phyloP scores from a whole-genome alignment of 2,113 vertebrate species.

The Cyphomyrus plagiostoma region DNA sequence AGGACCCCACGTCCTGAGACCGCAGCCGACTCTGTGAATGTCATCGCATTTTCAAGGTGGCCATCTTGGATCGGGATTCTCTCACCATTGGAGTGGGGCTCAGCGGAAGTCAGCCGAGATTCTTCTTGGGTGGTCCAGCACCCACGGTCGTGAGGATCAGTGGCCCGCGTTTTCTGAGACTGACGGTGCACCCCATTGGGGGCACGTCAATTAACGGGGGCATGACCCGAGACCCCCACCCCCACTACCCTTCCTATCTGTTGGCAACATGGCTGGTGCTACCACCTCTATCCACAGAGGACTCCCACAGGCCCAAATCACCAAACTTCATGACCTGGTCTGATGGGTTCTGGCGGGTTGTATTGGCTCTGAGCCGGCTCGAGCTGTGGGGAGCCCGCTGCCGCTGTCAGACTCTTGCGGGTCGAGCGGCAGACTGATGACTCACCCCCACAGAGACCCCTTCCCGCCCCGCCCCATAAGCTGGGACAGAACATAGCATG shows the following conservation, averaged over 20 bases:
- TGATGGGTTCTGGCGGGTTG: not conserved
- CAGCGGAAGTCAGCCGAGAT: not conserved
- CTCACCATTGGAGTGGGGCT: not conserved
- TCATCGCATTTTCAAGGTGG: not conserved
- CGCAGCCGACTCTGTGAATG: not conserved
- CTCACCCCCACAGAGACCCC: not conserved
- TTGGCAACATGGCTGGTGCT: not conserved
- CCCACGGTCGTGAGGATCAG: not conserved
- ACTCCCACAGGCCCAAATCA: not conserved
- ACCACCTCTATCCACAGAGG: not conserved
- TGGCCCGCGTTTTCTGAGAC: not conserved
- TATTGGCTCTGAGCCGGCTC: not conserved
- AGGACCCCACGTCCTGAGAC: not conserved
- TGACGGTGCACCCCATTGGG: not conserved
- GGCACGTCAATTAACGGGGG: not conserved
- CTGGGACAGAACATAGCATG: not conserved
- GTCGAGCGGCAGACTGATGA: not conserved
- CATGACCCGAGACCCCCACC: not conserved
- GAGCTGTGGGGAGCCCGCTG: not conserved
- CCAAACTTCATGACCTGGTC: not conserved
- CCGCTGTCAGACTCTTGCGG: not conserved
- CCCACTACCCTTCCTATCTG: not conserved
- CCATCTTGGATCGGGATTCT: not conserved
- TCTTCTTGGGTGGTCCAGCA: not conserved
- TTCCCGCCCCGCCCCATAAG: not conserved